Conservation (phyloP, 2,888 invertebrate genomes). For the Noctua comes region DNA sequence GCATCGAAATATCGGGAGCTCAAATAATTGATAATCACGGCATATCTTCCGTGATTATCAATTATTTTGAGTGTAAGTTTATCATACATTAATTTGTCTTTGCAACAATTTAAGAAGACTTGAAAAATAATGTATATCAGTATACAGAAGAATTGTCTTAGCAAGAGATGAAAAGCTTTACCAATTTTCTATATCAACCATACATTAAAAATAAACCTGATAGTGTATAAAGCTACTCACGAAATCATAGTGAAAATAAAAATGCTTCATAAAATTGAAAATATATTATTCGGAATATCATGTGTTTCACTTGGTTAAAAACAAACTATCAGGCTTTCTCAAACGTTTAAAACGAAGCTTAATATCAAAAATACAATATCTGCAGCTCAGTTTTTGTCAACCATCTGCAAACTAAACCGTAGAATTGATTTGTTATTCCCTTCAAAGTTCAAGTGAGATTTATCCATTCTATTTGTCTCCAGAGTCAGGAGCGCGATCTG, state of each 20-base stretch:
- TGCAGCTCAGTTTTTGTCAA: background rate
- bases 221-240: background rate
- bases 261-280: background rate
- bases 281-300: background rate
- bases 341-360: background rate
- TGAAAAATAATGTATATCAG: background rate
- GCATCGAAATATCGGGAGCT: too few species aligned
- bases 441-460: slow-evolving; percentile 65
- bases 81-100: background rate
- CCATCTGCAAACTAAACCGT: background rate
- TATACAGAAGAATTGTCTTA: background rate
- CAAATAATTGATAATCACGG: too few species aligned
- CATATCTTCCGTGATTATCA: too few species aligned
- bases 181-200: background rate
- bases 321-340: background rate
- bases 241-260: background rate
- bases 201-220: background rate
- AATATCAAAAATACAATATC: slow-evolving; percentile 1
- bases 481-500: slow-evolving; percentile 52
- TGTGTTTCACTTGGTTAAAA: background rate
- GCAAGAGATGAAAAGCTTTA: background rate
- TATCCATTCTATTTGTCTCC: slow-evolving; percentile 68
- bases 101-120: background rate
- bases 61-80: too few species aligned
- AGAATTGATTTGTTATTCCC: slow-evolving; percentile 57